These are phyloP conservation scores for Gephyroberyx darwinii DNA, from an alignment of 2,797 vertebrate species.

Conservation along the genomic window DNA sequence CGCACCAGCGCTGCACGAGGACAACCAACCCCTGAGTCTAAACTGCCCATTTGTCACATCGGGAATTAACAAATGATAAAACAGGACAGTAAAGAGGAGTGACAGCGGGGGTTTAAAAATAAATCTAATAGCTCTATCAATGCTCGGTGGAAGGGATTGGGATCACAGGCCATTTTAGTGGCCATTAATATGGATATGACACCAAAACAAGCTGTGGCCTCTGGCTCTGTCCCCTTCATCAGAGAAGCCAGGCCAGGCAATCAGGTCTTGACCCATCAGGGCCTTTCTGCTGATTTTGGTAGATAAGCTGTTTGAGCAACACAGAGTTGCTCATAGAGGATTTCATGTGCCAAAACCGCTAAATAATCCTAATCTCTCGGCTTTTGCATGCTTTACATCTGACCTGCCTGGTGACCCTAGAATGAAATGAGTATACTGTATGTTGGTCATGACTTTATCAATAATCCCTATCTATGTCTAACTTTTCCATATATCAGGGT, in stretches of 20 bases:
- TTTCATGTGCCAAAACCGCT: neutral
- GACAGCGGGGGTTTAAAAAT: slow-evolving; percentile 1
- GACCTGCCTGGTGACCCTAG: too few species aligned
- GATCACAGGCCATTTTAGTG: slow-evolving; percentile 29
- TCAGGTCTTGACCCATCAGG: neutral
- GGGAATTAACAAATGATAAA: neutral
- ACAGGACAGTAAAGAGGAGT: neutral
- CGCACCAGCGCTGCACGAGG: neutral
- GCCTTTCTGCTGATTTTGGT: slow-evolving; percentile 5
- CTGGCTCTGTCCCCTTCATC: neutral
- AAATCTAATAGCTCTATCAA: slow-evolving; percentile 16
- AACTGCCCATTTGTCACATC: neutral
- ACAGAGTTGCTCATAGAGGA: neutral
- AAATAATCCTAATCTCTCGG: slow-evolving; percentile 6
- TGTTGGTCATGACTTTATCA: too few species aligned
- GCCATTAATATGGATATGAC: slow-evolving; percentile 33
- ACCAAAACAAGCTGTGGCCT: slow-evolving; percentile 24
- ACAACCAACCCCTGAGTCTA: neutral
- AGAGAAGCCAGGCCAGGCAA: slow-evolving; percentile 11
- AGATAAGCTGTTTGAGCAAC: slow-evolving; percentile 26
- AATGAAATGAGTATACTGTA: too few species aligned
- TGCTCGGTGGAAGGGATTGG: slow-evolving; percentile 2
- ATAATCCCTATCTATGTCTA: too few species aligned
- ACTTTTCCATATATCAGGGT: too few species aligned
- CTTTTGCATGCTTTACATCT: neutral